Percentiles rank a stretch among this genome's conserved stretches.
Evolutionary conservation across 2,888 invertebrate genomes (phyloP).

Genomic region (Colletes collaris): DNA sequence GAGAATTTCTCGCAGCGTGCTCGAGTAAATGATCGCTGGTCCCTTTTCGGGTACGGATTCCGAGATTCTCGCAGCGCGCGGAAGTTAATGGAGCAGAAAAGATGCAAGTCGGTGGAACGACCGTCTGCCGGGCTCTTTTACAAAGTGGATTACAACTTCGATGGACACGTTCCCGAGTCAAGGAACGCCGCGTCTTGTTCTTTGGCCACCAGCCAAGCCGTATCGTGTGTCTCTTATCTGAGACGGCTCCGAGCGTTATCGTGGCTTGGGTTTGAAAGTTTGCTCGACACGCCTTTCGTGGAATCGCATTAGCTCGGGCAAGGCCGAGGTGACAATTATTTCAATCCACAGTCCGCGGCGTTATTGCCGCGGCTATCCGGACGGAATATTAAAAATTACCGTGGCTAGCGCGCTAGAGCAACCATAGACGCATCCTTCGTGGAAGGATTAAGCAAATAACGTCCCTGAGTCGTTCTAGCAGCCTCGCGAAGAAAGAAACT

Average conservation of each 20-base stretch:
- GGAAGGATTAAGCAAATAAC: slow-evolving; percentile 46
- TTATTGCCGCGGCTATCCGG: slow-evolving; percentile 35
- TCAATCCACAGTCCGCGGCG: slow-evolving; percentile 39
- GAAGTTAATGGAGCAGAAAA: slow-evolving; percentile 38
- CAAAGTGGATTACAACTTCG: slow-evolving; percentile 56
- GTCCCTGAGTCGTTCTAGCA: slow-evolving; percentile 36
- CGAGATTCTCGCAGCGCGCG: slow-evolving; percentile 7
- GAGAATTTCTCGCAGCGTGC: too few relatives aligned
- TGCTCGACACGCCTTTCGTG: slow-evolving; percentile 56
- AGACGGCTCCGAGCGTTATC: slow-evolving; percentile 55
- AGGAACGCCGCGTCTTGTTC: slow-evolving; percentile 35
- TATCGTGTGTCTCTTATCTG: slow-evolving; percentile 60
- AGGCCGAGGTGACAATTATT: slow-evolving; percentile 62
- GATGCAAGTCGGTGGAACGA: slow-evolving; percentile 30
- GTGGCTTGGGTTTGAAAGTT: slow-evolving; percentile 56
- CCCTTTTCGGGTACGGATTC: neutral
- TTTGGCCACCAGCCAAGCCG: slow-evolving; percentile 58
- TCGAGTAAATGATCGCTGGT: neutral
- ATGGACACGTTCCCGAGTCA: slow-evolving; percentile 50
- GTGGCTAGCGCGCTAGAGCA: slow-evolving; percentile 20
- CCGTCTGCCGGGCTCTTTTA: slow-evolving; percentile 35
- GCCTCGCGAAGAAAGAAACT: slow-evolving; percentile 17
- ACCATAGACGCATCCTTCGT: slow-evolving; percentile 50
- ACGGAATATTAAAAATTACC: slow-evolving; percentile 48
- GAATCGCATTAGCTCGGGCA: slow-evolving; percentile 62